Conservation (phyloP, 2,888 invertebrate genomes). For the Prosapia bicincta region DNA sequence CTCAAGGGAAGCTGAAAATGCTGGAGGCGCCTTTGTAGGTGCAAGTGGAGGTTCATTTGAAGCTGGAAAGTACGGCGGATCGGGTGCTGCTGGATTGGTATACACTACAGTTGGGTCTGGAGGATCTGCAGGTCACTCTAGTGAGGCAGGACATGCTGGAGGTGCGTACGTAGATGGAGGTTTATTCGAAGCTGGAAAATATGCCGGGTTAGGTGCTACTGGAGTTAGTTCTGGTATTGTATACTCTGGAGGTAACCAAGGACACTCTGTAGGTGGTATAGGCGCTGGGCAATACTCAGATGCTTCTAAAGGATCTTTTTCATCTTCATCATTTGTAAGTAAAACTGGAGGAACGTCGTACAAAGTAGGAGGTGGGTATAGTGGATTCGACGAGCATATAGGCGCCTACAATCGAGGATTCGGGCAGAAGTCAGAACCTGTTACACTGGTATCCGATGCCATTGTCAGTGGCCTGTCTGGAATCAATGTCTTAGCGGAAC, state of each 20-base stretch:
- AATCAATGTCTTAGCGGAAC: conserved; percentile 1
- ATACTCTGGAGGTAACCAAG: background rate
- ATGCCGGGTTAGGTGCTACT: background rate
- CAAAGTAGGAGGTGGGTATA: background rate
- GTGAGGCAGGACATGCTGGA: background rate
- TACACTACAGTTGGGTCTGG: conserved; percentile 13
- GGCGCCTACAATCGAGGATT: conserved; percentile 11
- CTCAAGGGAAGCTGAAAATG: conserved; percentile 20
- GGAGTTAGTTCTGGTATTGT: background rate
- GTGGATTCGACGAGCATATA: background rate
- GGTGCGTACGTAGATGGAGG: conserved; percentile 14
- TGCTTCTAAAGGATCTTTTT: background rate
- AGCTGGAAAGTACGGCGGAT: conserved; percentile 18
- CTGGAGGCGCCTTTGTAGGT: conserved; percentile 11
- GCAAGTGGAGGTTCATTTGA: conserved; percentile 7
- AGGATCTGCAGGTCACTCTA: conserved; percentile 1
- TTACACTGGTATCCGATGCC: background rate
- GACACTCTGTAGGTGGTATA: conserved; percentile 7
- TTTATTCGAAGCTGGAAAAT: background rate
- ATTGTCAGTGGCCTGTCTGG: background rate
- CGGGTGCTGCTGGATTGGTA: no score
- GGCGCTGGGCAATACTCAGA: conserved; percentile 11
- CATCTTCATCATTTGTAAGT: background rate
- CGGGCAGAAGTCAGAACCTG: conserved; percentile 1
- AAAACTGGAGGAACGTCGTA: background rate